Evolutionary conservation across 2,888 invertebrate genomes (phyloP).

Genomic region (Piscicola geometra): DNA sequence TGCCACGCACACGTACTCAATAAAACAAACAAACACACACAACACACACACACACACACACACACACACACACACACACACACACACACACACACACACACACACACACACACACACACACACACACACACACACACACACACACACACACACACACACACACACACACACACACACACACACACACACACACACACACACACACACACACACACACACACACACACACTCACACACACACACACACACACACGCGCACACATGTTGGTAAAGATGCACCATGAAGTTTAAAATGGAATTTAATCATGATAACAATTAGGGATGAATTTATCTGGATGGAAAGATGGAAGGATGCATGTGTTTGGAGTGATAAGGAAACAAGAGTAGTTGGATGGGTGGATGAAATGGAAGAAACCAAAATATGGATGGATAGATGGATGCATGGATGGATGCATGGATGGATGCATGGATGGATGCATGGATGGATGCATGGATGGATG

Average conservation of each 20-base stretch:
- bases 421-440: too few species aligned
- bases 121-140: constrained; percentile 4
- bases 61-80: constrained; percentile 4
- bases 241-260: neutral
- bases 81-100: constrained; percentile 4
- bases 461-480: too few species aligned
- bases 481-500: too few species aligned
- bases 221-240: neutral
- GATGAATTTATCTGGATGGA: too few species aligned
- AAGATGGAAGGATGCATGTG: too few species aligned
- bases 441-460: too few species aligned
- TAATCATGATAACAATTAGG: too few species aligned
- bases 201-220: neutral
- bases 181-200: constrained; percentile 1
- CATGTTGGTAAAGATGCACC: too few species aligned
- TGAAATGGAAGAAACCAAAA: too few species aligned
- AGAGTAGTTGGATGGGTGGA: too few species aligned
- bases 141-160: constrained; percentile 4
- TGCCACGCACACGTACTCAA: neutral
- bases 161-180: constrained; percentile 1
- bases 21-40: neutral
- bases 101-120: constrained; percentile 4
- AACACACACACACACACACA: constrained; percentile 3
- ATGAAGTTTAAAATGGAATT: too few species aligned
- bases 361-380: too few species aligned